Evolutionary conservation across 2,888 invertebrate species (phyloP).

Genomic region (Callyntrura guangdongensis): DNA sequence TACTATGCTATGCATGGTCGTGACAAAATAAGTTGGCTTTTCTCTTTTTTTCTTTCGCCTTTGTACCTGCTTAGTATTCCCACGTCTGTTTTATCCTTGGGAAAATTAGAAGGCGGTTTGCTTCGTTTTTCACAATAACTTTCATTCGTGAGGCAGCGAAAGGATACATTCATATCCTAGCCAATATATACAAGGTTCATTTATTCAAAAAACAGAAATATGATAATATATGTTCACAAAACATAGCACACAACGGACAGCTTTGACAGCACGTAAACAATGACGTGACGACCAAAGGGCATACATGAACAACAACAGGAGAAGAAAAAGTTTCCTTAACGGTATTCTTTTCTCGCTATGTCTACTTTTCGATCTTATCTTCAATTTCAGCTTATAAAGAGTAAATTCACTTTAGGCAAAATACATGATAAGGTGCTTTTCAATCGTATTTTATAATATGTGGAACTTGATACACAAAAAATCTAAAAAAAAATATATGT

Average conservation of each 20-base stretch:
- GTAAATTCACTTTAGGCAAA: background rate
- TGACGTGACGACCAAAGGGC: slow-evolving; percentile 15
- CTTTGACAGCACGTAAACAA: background rate
- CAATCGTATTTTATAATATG: too few relatives aligned
- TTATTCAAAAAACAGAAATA: background rate
- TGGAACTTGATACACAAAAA: background rate
- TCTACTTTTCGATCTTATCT: background rate
- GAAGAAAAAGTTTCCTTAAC: background rate
- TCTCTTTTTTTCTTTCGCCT: background rate
- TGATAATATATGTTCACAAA: background rate
- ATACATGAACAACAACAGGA: background rate
- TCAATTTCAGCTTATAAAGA: background rate
- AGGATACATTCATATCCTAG: background rate
- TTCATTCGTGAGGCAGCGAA: background rate
- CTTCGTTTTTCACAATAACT: background rate
- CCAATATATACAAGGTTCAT: slow-evolving; percentile 2
- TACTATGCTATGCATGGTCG: background rate
- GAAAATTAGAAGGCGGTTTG: background rate
- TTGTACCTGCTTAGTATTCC: background rate
- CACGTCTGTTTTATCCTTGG: background rate
- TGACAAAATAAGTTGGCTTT: background rate
- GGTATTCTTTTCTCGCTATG: background rate
- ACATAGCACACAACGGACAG: background rate
- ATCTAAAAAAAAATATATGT: background rate
- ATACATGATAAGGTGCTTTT: background rate